Base-by-base conservation (phyloP, 2,113 vertebrate genomes). In the Budorcas taxicolor region DNA sequence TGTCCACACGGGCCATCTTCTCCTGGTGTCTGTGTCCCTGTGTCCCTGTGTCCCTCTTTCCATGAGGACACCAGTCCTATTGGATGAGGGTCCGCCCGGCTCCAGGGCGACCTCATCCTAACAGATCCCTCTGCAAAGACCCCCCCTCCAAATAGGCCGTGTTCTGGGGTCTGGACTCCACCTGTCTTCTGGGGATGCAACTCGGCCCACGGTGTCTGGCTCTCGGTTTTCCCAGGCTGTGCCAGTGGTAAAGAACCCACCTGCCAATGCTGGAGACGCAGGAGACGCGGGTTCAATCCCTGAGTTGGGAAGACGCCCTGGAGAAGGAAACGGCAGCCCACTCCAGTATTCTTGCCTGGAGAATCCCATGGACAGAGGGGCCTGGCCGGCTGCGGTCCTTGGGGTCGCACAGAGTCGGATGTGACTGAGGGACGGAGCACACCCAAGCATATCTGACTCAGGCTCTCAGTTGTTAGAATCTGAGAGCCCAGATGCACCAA, bases 1-100 rank as follows among this genome's bases (percentile, higher is more conserved):
- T 47, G 33, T 33, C 1, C 31, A 36, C 78, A 16, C 1, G 1
- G 23, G 29, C 15, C 7, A 0, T 60, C 23, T 25, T 11, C 21
- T 45, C 45, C 58, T 31, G 14, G 6, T 11, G 5, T 11, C 43
- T 29, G n/a, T 31, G 31, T 58, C 57, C 43, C 50, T 14, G 14
- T 4, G 10, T 47, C 53, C 45, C 45, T 45, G 45, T 45, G 45
- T 45, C 45, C 45, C 45, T 90, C n/a, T 87, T 52, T 71, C 36
- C 40, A 36, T 6, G 29, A 43, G 36, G 47, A 84, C 8, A 33
- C 13, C 7, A 0, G 29, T 52, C 47, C 17, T 10, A 4, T 6
- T 2, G 29, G 80, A 16, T 31, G 29, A n/a, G 40, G 60, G 19
- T 53, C 55, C 17, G 1, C 31, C 12, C 40, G 23, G 10, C 6